Evolutionary conservation across 2,113 vertebrate genomes (phyloP).

Genomic region (Cichladusa arquata): DNA sequence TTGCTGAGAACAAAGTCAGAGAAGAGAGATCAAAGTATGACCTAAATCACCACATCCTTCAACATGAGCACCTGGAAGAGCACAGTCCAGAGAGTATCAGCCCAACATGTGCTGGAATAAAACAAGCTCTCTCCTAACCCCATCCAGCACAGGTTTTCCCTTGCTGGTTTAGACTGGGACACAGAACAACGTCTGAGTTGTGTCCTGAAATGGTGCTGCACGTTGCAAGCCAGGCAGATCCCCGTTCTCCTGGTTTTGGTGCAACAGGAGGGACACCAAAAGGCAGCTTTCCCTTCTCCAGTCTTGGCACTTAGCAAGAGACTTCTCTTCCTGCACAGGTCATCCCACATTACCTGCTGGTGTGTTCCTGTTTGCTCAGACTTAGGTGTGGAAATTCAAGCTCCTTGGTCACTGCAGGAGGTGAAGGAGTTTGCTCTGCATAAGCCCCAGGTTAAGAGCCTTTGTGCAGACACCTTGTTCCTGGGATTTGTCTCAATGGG

Average conservation of each 20-base stretch:
- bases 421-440: neutral
- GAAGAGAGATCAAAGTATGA: neutral
- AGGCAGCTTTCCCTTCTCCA: neutral
- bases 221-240: neutral
- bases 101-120: neutral
- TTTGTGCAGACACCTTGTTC: neutral
- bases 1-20: neutral
- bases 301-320: neutral
- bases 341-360: neutral
- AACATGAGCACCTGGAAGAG: neutral
- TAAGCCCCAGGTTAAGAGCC: conserved; percentile 10
- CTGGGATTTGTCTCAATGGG: neutral
- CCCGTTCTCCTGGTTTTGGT: neutral
- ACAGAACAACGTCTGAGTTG: rapidly evolving
- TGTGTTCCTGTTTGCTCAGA: neutral
- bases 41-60: neutral
- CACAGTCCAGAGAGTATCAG: rapidly evolving
- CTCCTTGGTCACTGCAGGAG: neutral
- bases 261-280: neutral
- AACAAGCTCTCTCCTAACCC: neutral
- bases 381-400: neutral
- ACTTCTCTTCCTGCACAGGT: neutral
- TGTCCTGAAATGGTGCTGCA: neutral
- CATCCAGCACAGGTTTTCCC: neutral
- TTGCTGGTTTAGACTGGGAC: neutral